Evolutionary conservation across 2,888 invertebrate genomes (phyloP).

Genomic region (Pomacea canaliculata): DNA sequence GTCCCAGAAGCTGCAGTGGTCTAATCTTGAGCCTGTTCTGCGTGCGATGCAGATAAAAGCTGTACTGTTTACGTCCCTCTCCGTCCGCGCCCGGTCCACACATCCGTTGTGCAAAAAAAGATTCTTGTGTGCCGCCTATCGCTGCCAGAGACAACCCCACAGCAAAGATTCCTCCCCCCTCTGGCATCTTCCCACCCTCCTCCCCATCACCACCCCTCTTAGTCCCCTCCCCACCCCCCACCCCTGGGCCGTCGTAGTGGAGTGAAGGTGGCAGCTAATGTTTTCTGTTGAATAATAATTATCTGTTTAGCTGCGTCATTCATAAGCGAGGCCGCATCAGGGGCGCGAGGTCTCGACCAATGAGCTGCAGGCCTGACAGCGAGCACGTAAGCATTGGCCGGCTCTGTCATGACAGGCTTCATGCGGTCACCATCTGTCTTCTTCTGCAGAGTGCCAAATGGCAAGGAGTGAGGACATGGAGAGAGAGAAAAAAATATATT

Average conservation of each 20-base stretch:
- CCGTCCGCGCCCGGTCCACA: conserved; percentile 6
- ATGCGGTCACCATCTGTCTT: too few relatives aligned
- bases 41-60: conserved; percentile 3
- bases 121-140: conserved; percentile 5
- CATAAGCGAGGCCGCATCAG: conserved; percentile 2
- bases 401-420: background rate
- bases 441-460: too few relatives aligned
- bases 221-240: background rate
- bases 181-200: background rate
- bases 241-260: background rate
- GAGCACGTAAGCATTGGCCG: background rate
- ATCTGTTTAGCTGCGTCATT: conserved; percentile 11
- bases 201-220: background rate
- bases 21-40: background rate
- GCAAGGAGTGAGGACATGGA: too few relatives aligned
- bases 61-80: conserved; percentile 1
- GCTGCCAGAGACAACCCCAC: background rate
- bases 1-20: background rate
- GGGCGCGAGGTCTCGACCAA: background rate
- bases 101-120: conserved; percentile 5
- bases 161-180: too few relatives aligned
- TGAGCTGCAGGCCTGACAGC: background rate
- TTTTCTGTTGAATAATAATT: conserved; percentile 1
- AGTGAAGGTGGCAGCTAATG: background rate
- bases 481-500: too few relatives aligned